Evolutionary conservation across 2,888 invertebrate species (phyloP), one percentile per base, ranked within the genome.

Genomic region (Noctua pronuba): DNA sequence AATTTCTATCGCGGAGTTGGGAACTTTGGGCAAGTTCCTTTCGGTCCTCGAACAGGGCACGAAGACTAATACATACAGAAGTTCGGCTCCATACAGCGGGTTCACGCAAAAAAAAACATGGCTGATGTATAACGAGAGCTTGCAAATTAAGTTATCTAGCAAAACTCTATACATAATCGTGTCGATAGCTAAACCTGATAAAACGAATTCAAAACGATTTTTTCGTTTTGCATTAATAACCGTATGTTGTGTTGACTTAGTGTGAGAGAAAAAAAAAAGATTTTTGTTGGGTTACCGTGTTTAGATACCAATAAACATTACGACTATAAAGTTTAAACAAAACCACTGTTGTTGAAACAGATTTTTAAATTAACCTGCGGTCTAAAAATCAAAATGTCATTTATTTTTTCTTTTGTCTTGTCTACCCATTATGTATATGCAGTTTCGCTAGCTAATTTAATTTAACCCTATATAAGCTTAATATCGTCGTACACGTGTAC

Each of bases 1-100:
- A 88, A 88, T 87, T 88, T 88, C 86, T 87, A 87, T 82, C 80
- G 38, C 24, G 72, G 80, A 88, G 81, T 88, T 88, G 13, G 73
- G 44, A 75, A 81, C 74, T 84, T 73, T 38, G 28, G 35, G 66
- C 52, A 79, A 79, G 79, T 73, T 79, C 49, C 65, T 66, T 77
- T 49, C 16, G 35, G n/a, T 62, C 73, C 28, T 79, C 28, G 44
- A 38, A 52, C 55, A 35, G 58, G 16, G 18, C 35, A 52, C 35
- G 4, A 28, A 28, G n/a, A n/a, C 18, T 60, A 1, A 35, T 16
- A 16, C 1, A 0, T 8, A 8, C 44, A 79, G 79, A 79, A 79
- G 73, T 64, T 16, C 10, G 2, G 8, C 2, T 71, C 3, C 3
- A n/a, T 38, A 46, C 5, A n/a, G 41, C 1, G 7, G 41, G 2